Conservation (phyloP, 2,888 invertebrate species). For the Dryobota labecula region DNA sequence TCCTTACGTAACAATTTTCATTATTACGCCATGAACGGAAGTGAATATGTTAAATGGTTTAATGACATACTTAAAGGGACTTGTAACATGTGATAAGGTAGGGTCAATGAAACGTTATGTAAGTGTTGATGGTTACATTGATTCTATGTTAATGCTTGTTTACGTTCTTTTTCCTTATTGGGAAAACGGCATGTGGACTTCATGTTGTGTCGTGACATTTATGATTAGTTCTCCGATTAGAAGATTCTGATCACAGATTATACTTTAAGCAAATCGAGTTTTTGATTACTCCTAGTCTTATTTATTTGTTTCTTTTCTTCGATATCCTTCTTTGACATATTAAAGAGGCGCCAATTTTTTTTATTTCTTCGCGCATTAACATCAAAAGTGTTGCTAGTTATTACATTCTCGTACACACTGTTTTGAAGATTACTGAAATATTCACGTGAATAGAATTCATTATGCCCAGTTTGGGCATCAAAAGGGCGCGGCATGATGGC, state of each 20-base stretch:
- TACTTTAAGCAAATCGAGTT: neutral
- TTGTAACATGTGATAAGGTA: slow-evolving; percentile 57
- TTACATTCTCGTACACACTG: slow-evolving; percentile 3
- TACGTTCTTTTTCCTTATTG: slow-evolving; percentile 32
- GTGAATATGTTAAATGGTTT: slow-evolving; percentile 63
- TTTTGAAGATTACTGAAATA: slow-evolving; percentile 36
- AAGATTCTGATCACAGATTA: neutral
- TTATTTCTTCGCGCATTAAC: neutral
- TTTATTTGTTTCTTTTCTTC: neutral
- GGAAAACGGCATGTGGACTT: slow-evolving; percentile 18
- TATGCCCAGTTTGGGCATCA: slow-evolving; percentile 29
- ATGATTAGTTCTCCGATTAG: neutral
- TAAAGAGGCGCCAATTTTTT: neutral
- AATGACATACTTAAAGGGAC: slow-evolving; percentile 61
- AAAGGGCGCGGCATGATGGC: slow-evolving; percentile 32
- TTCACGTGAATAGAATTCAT: slow-evolving; percentile 40
- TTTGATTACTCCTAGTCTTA: neutral
- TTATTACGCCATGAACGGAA: slow-evolving; percentile 66
- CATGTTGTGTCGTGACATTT: neutral
- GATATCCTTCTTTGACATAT: neutral
- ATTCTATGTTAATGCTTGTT: slow-evolving; percentile 37
- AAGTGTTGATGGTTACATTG: slow-evolving; percentile 43
- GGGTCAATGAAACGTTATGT: slow-evolving; percentile 56
- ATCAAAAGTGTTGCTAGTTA: neutral
- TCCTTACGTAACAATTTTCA: slow-evolving; percentile 70